These are phyloP conservation scores for Graptemys geographica DNA, from an alignment of 2,797 vertebrate species.

Conservation along the genomic window DNA sequence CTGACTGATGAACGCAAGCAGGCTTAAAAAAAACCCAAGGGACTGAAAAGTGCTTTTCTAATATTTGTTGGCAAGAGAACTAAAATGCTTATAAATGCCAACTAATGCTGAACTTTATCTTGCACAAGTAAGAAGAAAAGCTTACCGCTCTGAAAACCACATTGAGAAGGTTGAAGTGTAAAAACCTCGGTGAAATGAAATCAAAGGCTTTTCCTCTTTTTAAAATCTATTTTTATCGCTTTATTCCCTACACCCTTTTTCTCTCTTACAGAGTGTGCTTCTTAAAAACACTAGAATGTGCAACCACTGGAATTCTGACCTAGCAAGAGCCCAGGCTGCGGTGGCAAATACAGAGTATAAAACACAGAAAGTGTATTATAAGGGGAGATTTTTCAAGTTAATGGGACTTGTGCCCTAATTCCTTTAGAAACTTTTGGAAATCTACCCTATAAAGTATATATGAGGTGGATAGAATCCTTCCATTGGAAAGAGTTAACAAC, in stretches of 20 bases:
- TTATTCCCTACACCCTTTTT: background rate
- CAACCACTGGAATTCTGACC: background rate
- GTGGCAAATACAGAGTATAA: background rate
- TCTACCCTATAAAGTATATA: background rate
- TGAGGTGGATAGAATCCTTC: background rate
- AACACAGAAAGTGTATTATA: background rate
- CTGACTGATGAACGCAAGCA: background rate
- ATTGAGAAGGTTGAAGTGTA: background rate
- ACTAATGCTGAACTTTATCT: background rate
- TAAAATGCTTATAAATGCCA: slow-evolving; percentile 9
- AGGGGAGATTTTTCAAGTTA: slow-evolving; percentile 16
- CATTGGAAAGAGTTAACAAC: background rate
- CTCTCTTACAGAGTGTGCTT: background rate
- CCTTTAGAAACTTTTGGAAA: background rate
- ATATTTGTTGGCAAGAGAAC: background rate
- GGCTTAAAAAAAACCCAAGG: background rate
- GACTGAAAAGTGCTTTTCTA: background rate
- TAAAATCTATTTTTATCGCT: background rate
- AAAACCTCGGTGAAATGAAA: background rate
- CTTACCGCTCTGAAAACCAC: background rate
- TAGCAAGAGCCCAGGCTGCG: background rate
- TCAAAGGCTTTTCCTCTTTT: background rate
- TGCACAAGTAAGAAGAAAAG: slow-evolving; percentile 30
- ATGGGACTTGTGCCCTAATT: background rate
- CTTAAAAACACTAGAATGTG: background rate